Evolutionary conservation across 2,797 vertebrate species (phyloP), one percentile per base, ranked within the genome.

Genomic region (Macrochelys suwanniensis): DNA sequence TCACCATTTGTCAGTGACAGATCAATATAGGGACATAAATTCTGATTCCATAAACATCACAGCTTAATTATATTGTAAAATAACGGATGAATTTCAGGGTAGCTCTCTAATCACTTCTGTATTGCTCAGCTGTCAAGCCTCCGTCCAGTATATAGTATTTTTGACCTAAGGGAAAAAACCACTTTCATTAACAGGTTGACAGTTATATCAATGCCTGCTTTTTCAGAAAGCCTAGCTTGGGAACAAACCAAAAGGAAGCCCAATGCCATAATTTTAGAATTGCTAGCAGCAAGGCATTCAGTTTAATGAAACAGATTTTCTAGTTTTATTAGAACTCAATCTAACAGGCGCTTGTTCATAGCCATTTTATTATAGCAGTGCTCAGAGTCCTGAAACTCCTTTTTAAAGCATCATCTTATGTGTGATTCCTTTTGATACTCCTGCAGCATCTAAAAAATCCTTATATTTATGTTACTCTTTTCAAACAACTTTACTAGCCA

Each of bases 361-460:
- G 79, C 19, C 11, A 87, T 61, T 91, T 93, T 68, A 95, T 83
- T 95, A 82, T 0, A 11, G 53, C 23, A 94, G 37, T 13, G 54
- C 57, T 91, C 31, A 93, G 13, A 96, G 84, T 23, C 59, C 79
- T 79, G 37, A 65, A 97, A 91, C 28, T 80, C 28, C 78, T 79
- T 82, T 42, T 90, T 37, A 80, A 25, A 56, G 16, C 6, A 11
- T 31, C 94, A 92, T 85, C 89, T 68, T 85, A 82, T 82, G 83
- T 12, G 56, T 3, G 13, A 3, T 84, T 89, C n/a, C 86, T 47
- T 88, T 88, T 77, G 88, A 95, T 96, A 87, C 21, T 10, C 84
- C 12, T 71, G 16, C 21, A 90, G 95, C 12, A 89, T 61, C 78
- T 92, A 93, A 78, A 84, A 89, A 65, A 91, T n/a, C 23, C 49